phyloP scores from a whole-genome alignment of 2,113 vertebrate genomes.

The Thinocorus orbignyianus region DNA sequence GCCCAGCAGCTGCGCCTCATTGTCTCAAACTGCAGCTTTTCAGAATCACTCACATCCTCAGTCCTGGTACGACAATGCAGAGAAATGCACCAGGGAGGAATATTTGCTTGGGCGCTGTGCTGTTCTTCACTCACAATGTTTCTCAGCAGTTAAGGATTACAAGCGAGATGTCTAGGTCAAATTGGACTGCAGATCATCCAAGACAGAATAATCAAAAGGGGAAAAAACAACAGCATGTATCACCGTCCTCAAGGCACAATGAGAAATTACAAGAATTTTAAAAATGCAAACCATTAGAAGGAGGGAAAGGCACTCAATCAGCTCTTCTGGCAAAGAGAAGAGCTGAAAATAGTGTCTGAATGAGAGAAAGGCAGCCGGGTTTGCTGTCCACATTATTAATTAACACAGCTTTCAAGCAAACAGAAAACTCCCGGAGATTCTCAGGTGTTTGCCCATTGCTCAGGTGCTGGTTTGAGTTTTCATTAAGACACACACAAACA shows the following conservation, averaged over 20 bases:
- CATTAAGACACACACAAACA: background rate
- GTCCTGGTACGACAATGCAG: background rate
- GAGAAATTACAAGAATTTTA: background rate
- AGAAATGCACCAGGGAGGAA: background rate
- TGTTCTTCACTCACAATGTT: background rate
- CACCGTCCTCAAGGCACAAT: background rate
- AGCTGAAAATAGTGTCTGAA: background rate
- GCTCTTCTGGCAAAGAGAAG: background rate
- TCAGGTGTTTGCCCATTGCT: background rate
- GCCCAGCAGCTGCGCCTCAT: background rate
- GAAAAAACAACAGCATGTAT: background rate
- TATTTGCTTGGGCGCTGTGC: background rate
- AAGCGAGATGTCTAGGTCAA: background rate
- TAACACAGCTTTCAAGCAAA: slow-evolving; percentile 7
- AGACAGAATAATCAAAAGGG: background rate
- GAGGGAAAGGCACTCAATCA: background rate
- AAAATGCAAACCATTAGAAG: background rate
- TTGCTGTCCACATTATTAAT: background rate
- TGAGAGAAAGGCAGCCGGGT: background rate
- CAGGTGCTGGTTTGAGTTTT: background rate
- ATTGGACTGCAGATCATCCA: background rate
- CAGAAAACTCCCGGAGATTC: background rate
- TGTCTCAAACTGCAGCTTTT: background rate
- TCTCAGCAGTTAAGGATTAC: background rate
- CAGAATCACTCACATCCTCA: background rate